phyloP scores from a whole-genome alignment of 2,797 vertebrate species.

The Tympanoctomys barrerae region DNA sequence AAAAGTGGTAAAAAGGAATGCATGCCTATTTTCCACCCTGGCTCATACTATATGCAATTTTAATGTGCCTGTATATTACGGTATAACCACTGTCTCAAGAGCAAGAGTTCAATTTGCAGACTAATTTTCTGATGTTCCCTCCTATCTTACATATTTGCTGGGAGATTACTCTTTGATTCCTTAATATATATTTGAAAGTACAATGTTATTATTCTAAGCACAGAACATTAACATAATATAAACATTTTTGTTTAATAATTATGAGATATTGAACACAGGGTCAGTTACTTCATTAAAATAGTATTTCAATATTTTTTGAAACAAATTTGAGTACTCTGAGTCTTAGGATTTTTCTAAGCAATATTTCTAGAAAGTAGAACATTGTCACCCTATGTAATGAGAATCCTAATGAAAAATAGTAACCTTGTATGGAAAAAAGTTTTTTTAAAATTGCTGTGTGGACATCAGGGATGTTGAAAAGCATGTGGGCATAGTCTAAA shows the following conservation, averaged over 20 bases:
- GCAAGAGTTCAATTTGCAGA: conserved; percentile 12
- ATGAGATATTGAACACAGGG: not conserved
- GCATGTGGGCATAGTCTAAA: not conserved
- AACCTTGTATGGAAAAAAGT: not conserved
- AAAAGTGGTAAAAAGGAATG: conserved; percentile 1
- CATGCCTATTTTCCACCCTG: not conserved
- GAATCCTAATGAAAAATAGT: not conserved
- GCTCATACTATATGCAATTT: not conserved
- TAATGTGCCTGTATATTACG: not conserved
- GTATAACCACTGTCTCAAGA: not conserved
- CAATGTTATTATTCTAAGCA: not conserved
- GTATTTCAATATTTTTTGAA: conserved; percentile 39
- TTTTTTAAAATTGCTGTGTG: not conserved
- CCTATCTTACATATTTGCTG: not conserved
- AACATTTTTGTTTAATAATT: not conserved
- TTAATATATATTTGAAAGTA: not conserved
- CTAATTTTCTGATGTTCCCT: not conserved
- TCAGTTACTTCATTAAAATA: not conserved
- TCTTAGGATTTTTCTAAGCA: not conserved
- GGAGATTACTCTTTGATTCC: conserved; percentile 24
- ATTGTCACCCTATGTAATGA: not conserved
- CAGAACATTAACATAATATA: not conserved
- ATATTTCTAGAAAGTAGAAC: not conserved
- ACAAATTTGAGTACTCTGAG: not conserved
- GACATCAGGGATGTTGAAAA: not conserved